Conservation (phyloP, 2,797 vertebrate species). For the Megalops cyprinoides region DNA sequence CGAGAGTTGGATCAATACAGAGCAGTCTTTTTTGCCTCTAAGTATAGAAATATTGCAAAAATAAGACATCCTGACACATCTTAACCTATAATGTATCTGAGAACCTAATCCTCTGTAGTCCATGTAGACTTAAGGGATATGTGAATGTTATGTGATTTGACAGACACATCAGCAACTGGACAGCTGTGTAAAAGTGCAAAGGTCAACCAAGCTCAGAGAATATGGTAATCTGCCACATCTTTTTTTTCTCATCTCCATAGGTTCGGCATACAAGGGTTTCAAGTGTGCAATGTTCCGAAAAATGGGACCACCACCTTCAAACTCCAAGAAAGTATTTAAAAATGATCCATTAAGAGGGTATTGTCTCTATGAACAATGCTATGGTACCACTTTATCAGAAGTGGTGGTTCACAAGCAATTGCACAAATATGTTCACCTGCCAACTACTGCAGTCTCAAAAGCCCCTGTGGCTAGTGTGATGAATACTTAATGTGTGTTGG, state of each 20-base stretch:
- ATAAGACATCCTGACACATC: neutral
- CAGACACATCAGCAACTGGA: too few relatives aligned
- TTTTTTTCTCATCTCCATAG: too few relatives aligned
- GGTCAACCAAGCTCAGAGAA: too few relatives aligned
- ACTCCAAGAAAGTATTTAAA: neutral
- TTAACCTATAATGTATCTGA: neutral
- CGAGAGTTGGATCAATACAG: constrained; percentile 80
- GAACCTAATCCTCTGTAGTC: neutral
- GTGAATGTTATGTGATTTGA: too few relatives aligned
- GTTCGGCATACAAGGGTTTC: too few relatives aligned
- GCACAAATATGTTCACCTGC: neutral
- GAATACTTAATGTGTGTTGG: neutral
- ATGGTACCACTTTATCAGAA: neutral
- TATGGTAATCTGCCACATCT: too few relatives aligned
- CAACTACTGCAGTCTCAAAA: neutral
- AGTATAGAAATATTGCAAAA: constrained; percentile 20
- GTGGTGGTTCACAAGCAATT: too few relatives aligned
- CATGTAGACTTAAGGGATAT: too few relatives aligned
- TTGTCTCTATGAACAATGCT: neutral
- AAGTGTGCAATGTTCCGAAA: neutral
- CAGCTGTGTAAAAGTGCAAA: too few relatives aligned
- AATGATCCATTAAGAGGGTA: neutral
- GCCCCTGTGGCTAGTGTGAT: neutral
- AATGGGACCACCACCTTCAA: neutral
- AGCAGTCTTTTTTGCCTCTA: neutral